Conservation (phyloP, 2,113 vertebrate species). For the Coreoperca whiteheadi region DNA sequence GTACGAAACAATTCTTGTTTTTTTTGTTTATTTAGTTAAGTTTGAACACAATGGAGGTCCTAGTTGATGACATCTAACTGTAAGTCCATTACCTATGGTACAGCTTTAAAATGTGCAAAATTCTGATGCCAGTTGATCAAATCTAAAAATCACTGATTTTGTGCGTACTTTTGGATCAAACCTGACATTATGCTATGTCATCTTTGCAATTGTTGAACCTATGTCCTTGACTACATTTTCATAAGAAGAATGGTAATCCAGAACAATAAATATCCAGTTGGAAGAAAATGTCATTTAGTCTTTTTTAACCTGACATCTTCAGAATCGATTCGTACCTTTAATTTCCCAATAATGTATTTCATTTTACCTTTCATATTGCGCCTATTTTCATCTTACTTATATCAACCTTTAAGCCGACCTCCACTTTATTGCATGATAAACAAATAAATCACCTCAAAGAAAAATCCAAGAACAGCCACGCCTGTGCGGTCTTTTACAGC, state of each 20-base stretch:
- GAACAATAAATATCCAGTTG: background rate
- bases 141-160: background rate
- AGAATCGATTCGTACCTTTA: background rate
- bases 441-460: constrained; percentile 83
- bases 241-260: background rate
- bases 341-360: background rate
- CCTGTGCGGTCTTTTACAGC: constrained; percentile 64
- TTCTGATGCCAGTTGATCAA: background rate
- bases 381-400: background rate
- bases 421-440: background rate
- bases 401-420: background rate
- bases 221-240: background rate
- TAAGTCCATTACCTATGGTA: background rate
- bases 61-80: background rate
- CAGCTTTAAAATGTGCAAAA: background rate
- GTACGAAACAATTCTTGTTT: background rate
- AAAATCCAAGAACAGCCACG: constrained; percentile 88
- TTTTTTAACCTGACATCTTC: background rate
- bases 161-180: background rate
- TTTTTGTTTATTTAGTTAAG: background rate
- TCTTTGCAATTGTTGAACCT: background rate
- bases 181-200: background rate
- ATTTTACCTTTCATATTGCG: no score
- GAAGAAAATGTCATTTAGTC: no score
- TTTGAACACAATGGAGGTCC: background rate